These are phyloP conservation scores for Brachyrhaphis roseni DNA, from an alignment of 2,797 vertebrate genomes.

Conservation along the genomic window DNA sequence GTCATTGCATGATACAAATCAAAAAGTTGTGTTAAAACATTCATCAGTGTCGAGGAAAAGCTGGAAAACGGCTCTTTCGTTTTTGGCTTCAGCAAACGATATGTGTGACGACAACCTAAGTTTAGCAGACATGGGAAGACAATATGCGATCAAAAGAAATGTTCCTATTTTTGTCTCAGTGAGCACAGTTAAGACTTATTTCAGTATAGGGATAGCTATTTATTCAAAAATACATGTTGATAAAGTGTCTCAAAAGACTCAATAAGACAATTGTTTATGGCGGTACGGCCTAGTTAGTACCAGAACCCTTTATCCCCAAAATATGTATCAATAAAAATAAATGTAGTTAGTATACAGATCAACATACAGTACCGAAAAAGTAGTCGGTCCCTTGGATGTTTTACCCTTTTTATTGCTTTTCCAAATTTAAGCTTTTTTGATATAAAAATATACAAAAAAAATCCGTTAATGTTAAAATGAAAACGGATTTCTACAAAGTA, in stretches of 20 bases:
- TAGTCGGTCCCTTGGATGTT: no score
- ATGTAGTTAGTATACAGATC: background rate
- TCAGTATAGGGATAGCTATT: background rate
- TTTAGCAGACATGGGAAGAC: background rate
- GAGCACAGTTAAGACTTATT: background rate
- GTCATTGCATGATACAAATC: background rate
- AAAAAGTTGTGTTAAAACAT: background rate
- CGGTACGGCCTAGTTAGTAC: background rate
- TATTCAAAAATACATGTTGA: background rate
- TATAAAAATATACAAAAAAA: no score
- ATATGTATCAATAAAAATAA: background rate
- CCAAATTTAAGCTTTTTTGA: no score
- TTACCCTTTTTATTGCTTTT: no score
- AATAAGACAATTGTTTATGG: background rate
- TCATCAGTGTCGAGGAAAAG: background rate
- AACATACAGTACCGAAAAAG: background rate
- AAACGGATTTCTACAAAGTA: background rate
- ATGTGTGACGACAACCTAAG: background rate
- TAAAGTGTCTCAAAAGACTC: background rate
- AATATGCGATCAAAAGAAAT: background rate
- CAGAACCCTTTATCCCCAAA: background rate
- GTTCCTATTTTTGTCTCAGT: background rate
- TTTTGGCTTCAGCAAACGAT: background rate
- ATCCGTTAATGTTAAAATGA: no score
- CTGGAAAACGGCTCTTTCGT: background rate